Evolutionary conservation across 2,888 invertebrate species (phyloP).

Genomic region (Oscheius myriophilus): DNA sequence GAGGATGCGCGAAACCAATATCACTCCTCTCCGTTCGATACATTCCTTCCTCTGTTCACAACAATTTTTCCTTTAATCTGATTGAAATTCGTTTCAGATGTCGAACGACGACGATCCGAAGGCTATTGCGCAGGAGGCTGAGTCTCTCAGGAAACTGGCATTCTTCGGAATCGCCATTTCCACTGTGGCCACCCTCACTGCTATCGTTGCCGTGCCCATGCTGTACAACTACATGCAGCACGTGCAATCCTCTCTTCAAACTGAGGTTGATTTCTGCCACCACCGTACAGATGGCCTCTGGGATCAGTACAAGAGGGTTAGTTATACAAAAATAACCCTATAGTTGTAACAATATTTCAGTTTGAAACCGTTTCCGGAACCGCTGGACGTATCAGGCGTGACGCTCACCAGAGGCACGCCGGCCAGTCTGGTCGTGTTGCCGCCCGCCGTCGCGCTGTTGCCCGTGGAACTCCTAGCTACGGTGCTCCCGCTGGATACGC

Average conservation of each 20-base stretch:
- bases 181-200: slow-evolving; percentile 61
- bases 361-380: slow-evolving; percentile 23
- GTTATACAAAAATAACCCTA: neutral
- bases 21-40: too few species aligned
- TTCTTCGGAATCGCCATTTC: slow-evolving; percentile 30
- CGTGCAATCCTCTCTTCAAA: slow-evolving; percentile 67
- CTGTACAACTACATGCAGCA: slow-evolving; percentile 69
- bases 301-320: slow-evolving; percentile 49
- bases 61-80: too few species aligned
- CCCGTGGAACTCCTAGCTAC: slow-evolving; percentile 24
- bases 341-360: neutral
- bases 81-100: too few species aligned
- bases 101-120: slow-evolving; percentile 26
- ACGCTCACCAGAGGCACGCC: slow-evolving; percentile 17
- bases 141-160: slow-evolving; percentile 27
- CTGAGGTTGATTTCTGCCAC: slow-evolving; percentile 59
- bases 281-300: slow-evolving; percentile 55
- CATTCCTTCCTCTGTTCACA: too few species aligned
- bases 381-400: slow-evolving; percentile 29
- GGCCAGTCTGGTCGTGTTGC: slow-evolving; percentile 7
- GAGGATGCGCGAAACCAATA: too few species aligned
- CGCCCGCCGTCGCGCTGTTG: slow-evolving; percentile 27
- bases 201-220: slow-evolving; percentile 68
- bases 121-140: slow-evolving; percentile 15
- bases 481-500: slow-evolving; percentile 1